A percentile compares a stretch with the other conserved stretches of the same genome.
Conservation (phyloP, 30 jellyfish, hydroid and myxozoan species). For the Turritopsis dohrnii region DNA sequence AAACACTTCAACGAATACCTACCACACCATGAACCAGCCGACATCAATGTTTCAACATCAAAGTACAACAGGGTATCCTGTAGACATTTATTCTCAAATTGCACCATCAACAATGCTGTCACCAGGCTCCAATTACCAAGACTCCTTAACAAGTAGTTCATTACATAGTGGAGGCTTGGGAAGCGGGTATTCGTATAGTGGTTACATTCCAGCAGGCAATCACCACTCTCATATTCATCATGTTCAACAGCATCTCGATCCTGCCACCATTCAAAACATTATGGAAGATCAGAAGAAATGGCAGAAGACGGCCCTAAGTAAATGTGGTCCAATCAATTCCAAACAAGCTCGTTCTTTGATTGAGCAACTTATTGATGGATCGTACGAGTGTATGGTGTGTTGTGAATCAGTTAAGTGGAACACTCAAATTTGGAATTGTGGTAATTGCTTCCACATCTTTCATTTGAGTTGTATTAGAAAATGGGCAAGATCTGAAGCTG, state of each 20-base stretch:
- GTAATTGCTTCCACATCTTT: slow-evolving; percentile 79
- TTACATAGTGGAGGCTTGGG: neutral
- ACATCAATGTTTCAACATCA: slow-evolving; percentile 19
- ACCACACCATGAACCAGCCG: neutral
- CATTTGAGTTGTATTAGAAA: slow-evolving; percentile 79
- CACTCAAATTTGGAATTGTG: slow-evolving; percentile 79
- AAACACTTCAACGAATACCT: neutral
- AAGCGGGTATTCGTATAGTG: neutral
- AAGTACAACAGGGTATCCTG: slow-evolving; percentile 2
- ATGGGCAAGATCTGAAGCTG: slow-evolving; percentile 81
- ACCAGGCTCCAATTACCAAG: slow-evolving; percentile 13
- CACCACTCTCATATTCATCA: slow-evolving; percentile 37
- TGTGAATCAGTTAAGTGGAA: slow-evolving; percentile 75
- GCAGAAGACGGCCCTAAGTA: slow-evolving; percentile 36
- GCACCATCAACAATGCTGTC: neutral
- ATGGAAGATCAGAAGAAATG: slow-evolving; percentile 21
- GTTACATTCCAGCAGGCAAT: slow-evolving; percentile 21
- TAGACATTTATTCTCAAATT: slow-evolving; percentile 2
- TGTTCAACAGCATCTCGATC: slow-evolving; percentile 35
- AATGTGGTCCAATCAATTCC: slow-evolving; percentile 71
- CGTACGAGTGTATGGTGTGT: slow-evolving; percentile 97
- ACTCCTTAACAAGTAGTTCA: neutral
- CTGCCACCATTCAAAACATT: neutral
- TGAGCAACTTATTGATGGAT: slow-evolving; percentile 71
- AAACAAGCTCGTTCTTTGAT: slow-evolving; percentile 78